A percentile compares a stretch with the other conserved stretches of the same genome.
These are phyloP conservation scores for Cynodonichthys magdalenae DNA, from an alignment of 2,797 vertebrate genomes.

Conservation along the genomic window DNA sequence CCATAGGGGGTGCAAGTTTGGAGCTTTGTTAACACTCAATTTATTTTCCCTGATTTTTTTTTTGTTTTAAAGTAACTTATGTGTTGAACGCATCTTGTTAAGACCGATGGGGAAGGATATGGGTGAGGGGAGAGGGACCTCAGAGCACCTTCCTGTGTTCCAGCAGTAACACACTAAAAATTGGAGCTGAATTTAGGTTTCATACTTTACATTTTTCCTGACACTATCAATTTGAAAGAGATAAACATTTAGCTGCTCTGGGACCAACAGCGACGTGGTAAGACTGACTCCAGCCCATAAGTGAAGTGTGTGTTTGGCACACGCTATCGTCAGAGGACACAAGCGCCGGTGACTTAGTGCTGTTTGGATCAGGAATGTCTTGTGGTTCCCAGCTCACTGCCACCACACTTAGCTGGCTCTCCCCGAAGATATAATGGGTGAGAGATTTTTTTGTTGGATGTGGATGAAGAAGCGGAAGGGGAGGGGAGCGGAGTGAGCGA, in stretches of 20 bases:
- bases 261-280: conserved; percentile 66
- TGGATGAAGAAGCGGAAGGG: conserved; percentile 69
- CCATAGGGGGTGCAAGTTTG: conserved; percentile 54
- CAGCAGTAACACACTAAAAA: conserved; percentile 67
- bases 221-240: conserved; percentile 72
- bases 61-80: conserved; percentile 54
- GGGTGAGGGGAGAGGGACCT: conserved; percentile 67
- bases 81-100: conserved; percentile 76
- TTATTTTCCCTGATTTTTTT: conserved; percentile 66
- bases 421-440: conserved; percentile 81
- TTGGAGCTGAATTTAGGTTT: conserved; percentile 51
- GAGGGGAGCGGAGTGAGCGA: conserved; percentile 63
- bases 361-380: conserved; percentile 78
- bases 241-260: conserved; percentile 67
- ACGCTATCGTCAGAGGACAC: conserved; percentile 61
- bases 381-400: conserved; percentile 82
- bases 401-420: conserved; percentile 82
- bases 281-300: conserved; percentile 62
- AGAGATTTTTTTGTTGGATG: conserved; percentile 83
- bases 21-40: conserved; percentile 75
- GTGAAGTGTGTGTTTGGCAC: conserved; percentile 74
- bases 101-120: conserved; percentile 37
- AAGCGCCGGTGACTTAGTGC: conserved; percentile 76
- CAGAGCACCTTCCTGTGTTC: conserved; percentile 71
- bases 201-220: conserved; percentile 35